phyloP scores from a whole-genome alignment of 2,797 vertebrate genomes.

The Tauraco hartlaubi region DNA sequence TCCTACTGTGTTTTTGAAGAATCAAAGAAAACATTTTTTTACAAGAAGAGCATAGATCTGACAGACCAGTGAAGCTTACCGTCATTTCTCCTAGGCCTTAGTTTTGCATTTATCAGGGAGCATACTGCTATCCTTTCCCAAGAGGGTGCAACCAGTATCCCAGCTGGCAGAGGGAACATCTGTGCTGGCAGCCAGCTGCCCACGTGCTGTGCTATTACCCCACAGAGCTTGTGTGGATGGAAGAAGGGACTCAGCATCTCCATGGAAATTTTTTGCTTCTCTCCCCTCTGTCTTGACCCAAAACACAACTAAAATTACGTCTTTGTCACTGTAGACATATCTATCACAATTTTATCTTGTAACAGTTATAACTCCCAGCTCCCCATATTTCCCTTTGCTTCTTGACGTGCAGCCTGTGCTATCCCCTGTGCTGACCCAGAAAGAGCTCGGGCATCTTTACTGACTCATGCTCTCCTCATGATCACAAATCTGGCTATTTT shows the following conservation, averaged over 20 bases:
- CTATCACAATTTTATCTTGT: not conserved
- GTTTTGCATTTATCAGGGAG: not conserved
- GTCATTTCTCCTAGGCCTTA: not conserved
- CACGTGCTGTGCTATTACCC: rapidly evolving
- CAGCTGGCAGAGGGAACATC: not conserved
- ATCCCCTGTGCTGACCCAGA: not conserved
- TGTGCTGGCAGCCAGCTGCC: rapidly evolving
- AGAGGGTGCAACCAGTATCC: rapidly evolving
- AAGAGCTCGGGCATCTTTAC: not conserved
- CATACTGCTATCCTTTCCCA: not conserved
- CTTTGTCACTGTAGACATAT: not conserved
- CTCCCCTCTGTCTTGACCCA: not conserved
- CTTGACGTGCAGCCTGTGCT: not conserved
- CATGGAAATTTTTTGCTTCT: not conserved
- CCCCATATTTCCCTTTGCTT: not conserved
- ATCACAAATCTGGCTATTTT: not conserved
- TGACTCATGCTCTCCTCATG: not conserved
- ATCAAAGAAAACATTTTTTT: not conserved
- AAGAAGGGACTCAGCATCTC: not conserved
- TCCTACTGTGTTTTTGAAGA: not conserved
- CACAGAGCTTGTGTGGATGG: not conserved
- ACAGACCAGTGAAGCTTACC: not conserved
- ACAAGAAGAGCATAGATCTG: not conserved
- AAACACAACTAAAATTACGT: not conserved
- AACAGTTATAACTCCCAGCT: not conserved